Percentiles rank a stretch among this genome's conserved stretches.
Conservation (phyloP, 2,888 invertebrate species). For the Megaustenia siamemsis region DNA sequence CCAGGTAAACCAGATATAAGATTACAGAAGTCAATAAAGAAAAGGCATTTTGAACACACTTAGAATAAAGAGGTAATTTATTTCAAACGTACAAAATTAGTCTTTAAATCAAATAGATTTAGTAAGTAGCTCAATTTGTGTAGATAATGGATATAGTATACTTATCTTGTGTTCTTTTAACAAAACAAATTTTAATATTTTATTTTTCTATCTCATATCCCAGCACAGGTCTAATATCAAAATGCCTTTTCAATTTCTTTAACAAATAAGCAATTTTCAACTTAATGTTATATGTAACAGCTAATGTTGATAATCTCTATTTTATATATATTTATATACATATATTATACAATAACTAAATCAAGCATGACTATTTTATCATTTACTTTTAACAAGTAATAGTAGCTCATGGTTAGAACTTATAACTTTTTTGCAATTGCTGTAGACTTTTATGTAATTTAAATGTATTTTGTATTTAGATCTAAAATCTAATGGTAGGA, state of each 20-base stretch:
- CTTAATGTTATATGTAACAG: not conserved
- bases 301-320: not conserved
- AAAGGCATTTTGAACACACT: conserved; percentile 49
- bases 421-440: too few species aligned
- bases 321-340: too few species aligned
- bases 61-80: not conserved
- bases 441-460: too few species aligned
- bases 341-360: not conserved
- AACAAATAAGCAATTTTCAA: not conserved
- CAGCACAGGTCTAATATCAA: not conserved
- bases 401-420: too few species aligned
- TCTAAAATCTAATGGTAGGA: too few species aligned
- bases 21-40: conserved; percentile 21
- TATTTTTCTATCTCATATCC: not conserved
- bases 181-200: too few species aligned
- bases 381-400: too few species aligned
- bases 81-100: not conserved
- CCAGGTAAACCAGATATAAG: conserved; percentile 38
- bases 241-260: conserved; percentile 20
- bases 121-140: not conserved
- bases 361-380: not conserved
- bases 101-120: not conserved
- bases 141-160: not conserved
- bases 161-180: not conserved
- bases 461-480: too few species aligned